Percentiles rank a stretch among this genome's conserved stretches.
Conservation (phyloP, 2,113 vertebrate genomes). For the Myotis lucifugus region DNA sequence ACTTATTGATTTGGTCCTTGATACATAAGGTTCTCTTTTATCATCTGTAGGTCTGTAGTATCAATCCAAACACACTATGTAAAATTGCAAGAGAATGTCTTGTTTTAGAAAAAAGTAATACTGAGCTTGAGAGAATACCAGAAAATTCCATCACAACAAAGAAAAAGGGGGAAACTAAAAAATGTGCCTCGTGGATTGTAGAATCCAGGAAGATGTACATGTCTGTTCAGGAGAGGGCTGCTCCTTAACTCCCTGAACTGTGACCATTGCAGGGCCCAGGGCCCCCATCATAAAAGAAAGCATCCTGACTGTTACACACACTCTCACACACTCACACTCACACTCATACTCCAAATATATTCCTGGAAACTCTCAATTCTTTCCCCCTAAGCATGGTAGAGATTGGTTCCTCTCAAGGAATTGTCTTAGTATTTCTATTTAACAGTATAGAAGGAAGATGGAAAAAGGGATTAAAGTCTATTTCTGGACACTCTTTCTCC, state of each 20-base stretch:
- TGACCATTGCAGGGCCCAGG: not conserved
- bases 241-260: not conserved
- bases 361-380: not conserved
- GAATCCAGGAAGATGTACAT: not conserved
- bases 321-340: too few species aligned
- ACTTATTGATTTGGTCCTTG: not conserved
- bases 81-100: not conserved
- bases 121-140: not conserved
- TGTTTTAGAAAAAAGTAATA: not conserved
- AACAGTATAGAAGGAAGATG: constrained; percentile 54
- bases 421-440: constrained; percentile 66
- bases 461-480: constrained; percentile 70
- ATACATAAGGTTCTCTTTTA: not conserved
- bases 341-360: not conserved
- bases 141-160: constrained; percentile 18
- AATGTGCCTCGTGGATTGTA: not conserved
- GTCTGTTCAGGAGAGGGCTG: not conserved
- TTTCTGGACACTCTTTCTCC: constrained; percentile 62
- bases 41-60: not conserved
- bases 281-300: not conserved
- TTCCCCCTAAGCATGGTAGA: not conserved
- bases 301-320: not conserved
- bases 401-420: constrained; percentile 27
- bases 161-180: not conserved
- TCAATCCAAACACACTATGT: not conserved